Conservation (phyloP, 2,113 vertebrate genomes). For the Rhinogobius similis region DNA sequence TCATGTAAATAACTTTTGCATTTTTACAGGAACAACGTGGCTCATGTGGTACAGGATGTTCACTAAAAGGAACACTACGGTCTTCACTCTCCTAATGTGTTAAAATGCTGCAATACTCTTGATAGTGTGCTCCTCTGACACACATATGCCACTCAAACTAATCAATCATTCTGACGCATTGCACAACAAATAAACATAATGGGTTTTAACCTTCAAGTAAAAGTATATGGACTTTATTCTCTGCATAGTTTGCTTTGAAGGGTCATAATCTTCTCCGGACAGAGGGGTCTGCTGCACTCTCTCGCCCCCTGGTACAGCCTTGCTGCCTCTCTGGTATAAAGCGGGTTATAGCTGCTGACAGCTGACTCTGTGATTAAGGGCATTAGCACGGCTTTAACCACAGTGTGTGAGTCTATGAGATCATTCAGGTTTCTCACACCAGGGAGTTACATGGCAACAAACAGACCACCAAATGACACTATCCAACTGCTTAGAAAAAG, state of each 20-base stretch:
- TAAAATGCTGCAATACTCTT: no score
- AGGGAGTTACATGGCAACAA: constrained; percentile 7
- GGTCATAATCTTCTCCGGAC: neutral
- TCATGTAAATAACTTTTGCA: no score
- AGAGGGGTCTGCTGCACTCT: constrained; percentile 22
- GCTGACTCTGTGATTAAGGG: constrained; percentile 5
- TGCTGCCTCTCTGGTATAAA: constrained; percentile 14
- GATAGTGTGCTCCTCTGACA: neutral
- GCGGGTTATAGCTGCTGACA: constrained; percentile 19
- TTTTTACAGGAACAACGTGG: no score
- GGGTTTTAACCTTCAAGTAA: neutral
- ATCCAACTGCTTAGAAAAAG: neutral
- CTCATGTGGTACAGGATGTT: neutral
- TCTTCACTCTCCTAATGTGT: neutral
- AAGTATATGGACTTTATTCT: neutral
- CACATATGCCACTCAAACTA: neutral
- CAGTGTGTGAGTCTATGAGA: neutral
- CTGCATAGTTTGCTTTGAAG: neutral
- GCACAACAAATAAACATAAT: neutral
- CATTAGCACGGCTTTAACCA: neutral
- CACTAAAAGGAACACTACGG: neutral
- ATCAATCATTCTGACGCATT: neutral
- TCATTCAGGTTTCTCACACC: neutral
- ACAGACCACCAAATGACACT: neutral
- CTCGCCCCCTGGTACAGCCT: constrained; percentile 34